Evolutionary conservation across 2,797 vertebrate genomes (phyloP), one percentile per base, ranked within the genome.

Genomic region (Rhyacichthys aspro): DNA sequence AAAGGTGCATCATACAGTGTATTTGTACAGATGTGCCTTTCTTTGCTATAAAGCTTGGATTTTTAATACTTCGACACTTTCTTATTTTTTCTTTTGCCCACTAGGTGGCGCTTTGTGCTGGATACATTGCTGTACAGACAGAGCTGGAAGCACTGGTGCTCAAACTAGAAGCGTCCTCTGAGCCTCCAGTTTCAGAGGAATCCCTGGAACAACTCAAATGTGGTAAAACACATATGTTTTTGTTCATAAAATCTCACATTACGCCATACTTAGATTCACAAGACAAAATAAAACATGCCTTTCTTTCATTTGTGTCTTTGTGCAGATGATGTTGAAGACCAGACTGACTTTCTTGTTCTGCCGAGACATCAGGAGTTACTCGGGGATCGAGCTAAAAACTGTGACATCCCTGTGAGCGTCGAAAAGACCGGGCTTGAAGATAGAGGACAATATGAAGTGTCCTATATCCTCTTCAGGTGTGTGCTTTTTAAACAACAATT

Each of bases 121-220:
- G 89, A 2, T 94, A 93, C 49, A 70, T 98, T 2, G 96, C 94
- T 0, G 34, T 98, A 72, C 92, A 91, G 71, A 84, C 90, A 3
- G 96, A 98, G 14, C 88, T 98, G 72, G 96, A 98, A 84, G 94
- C 97, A 43, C 83, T 99, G 43, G 90, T 98, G 33, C 50, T 99
- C 28, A 95, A 94, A 78, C 84, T 99, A 82, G 90, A 93, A 16
- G 71, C 65, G 1, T 67, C 65, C 0, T 44, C 42, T 41, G 83
- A 90, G 37, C 19, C 60, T 46, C 38, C n/a, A 48, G 39, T 28
- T 0, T 1, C 2, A 14, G 70, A 81, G 9, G 70, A 76, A 12
- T 16, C 56, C 7, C 9, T 59, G 3, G 76, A 85, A 23, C n/a
- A 69, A 47, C 14, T 19, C 7, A 55, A 55, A 41, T 4, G 69